A percentile compares a stretch with the other conserved stretches of the same genome.
These are phyloP conservation scores for Notolepis coatsorum DNA, from an alignment of 2,797 vertebrate genomes.

Conservation along the genomic window DNA sequence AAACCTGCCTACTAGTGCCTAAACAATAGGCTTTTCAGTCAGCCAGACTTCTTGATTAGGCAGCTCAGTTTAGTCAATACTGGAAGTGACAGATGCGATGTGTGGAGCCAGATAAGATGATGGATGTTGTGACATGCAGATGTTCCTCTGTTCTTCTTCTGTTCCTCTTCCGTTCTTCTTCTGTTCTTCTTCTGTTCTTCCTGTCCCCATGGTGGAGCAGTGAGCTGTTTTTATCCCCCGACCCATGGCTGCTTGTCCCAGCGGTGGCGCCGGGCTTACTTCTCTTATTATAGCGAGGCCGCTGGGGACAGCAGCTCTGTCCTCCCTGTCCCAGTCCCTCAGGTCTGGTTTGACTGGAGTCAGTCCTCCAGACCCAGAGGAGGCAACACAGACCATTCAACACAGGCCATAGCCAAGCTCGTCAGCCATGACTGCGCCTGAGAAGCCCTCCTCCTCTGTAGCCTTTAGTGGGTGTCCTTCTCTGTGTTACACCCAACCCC, in stretches of 20 bases:
- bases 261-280: constrained; percentile 24
- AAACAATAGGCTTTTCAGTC: too few relatives aligned
- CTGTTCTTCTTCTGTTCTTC: neutral
- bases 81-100: neutral
- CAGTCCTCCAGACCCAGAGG: constrained; percentile 16
- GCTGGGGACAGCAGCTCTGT: constrained; percentile 31
- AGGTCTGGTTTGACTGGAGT: constrained; percentile 25
- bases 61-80: neutral
- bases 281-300: neutral
- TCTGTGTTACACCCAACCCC: constrained; percentile 61
- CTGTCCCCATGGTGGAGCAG: constrained; percentile 6
- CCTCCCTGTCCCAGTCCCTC: constrained; percentile 31
- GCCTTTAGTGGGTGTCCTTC: constrained; percentile 57
- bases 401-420: constrained; percentile 25
- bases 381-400: constrained; percentile 24
- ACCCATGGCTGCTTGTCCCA: constrained; percentile 18
- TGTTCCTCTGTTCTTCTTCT: neutral
- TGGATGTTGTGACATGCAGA: neutral
- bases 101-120: neutral
- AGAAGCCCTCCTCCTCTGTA: constrained; percentile 24
- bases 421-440: constrained; percentile 32
- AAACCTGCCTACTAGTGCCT: neutral
- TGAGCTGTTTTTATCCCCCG: neutral
- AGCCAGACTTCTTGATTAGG: neutral
- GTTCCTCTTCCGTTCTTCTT: neutral